Percentiles rank a stretch among this genome's conserved stretches.
These are phyloP conservation scores for Emmelina monodactyla DNA, from an alignment of 2,888 invertebrate species.

Conservation along the genomic window DNA sequence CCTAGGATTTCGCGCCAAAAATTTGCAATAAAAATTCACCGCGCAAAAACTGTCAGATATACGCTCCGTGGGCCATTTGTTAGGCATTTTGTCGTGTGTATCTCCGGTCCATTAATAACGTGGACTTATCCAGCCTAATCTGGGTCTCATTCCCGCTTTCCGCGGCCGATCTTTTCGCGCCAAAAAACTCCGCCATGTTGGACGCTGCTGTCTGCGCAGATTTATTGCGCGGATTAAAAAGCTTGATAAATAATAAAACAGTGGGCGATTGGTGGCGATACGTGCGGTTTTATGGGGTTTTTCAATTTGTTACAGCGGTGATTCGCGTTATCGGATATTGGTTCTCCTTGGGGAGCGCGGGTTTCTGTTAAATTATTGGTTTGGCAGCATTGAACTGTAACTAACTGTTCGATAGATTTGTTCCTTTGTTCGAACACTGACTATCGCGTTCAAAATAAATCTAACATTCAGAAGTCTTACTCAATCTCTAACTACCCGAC, in stretches of 20 bases:
- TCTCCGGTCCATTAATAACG: slow-evolving; percentile 61
- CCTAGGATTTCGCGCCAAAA: background rate
- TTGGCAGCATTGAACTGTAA: too few species aligned
- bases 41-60: slow-evolving; percentile 15
- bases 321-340: slow-evolving; percentile 24
- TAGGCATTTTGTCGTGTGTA: slow-evolving; percentile 53
- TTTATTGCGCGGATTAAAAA: slow-evolving; percentile 54
- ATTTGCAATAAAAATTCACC: slow-evolving; percentile 17
- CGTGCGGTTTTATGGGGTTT: slow-evolving; percentile 37
- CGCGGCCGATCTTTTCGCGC: slow-evolving; percentile 60
- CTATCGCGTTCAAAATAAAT: too few species aligned
- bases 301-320: slow-evolving; percentile 44
- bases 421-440: too few species aligned
- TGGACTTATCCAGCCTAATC: slow-evolving; percentile 59
- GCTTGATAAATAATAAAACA: slow-evolving; percentile 43
- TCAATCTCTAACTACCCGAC: too few species aligned
- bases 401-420: too few species aligned
- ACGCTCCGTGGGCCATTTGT: slow-evolving; percentile 31
- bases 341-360: slow-evolving; percentile 20
- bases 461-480: too few species aligned
- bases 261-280: slow-evolving; percentile 20
- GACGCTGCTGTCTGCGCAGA: slow-evolving; percentile 43
- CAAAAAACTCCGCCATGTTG: slow-evolving; percentile 48
- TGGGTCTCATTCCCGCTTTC: slow-evolving; percentile 61
- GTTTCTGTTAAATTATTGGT: too few species aligned